A percentile compares a stretch with the other conserved stretches of the same genome.
phyloP scores from a whole-genome alignment of 2,888 invertebrate genomes.

The Antitype chi region DNA sequence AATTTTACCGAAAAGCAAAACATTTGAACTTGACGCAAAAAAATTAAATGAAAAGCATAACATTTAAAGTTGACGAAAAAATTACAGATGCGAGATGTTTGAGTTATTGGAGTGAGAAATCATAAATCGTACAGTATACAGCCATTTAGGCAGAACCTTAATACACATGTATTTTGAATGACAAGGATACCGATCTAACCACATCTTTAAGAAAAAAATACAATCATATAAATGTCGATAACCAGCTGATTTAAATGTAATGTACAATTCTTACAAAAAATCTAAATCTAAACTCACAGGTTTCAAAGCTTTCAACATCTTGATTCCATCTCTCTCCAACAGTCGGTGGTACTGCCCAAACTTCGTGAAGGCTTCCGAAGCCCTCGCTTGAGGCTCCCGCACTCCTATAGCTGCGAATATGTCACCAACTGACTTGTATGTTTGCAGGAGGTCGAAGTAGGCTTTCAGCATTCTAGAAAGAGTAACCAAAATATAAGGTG shows the following conservation, averaged over 20 bases:
- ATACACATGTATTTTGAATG: not conserved
- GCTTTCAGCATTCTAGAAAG: conserved; percentile 92
- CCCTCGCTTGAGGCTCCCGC: conserved; percentile 98
- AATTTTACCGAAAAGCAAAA: too few species aligned
- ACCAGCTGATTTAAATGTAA: too few species aligned
- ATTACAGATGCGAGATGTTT: not conserved
- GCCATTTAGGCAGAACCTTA: not conserved
- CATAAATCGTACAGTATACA: not conserved
- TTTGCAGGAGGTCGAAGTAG: conserved; percentile 97
- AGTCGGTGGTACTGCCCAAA: conserved; percentile 98
- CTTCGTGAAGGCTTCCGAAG: conserved; percentile 98
- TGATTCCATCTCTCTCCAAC: conserved; percentile 97
- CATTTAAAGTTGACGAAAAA: not conserved
- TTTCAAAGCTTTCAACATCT: conserved; percentile 97
- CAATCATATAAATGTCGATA: not conserved
- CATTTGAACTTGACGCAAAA: too few species aligned
- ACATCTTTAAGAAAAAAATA: not conserved
- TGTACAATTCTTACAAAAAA: not conserved
- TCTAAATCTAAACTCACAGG: conserved; percentile 91
- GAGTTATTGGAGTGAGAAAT: not conserved
- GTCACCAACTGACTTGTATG: conserved; percentile 98
- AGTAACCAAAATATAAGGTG: not conserved
- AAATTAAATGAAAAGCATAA: not conserved
- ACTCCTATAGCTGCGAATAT: conserved; percentile 98
- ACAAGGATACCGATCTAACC: not conserved